phyloP scores from a whole-genome alignment of 2,797 vertebrate genomes.

The Leuciscus waleckii region DNA sequence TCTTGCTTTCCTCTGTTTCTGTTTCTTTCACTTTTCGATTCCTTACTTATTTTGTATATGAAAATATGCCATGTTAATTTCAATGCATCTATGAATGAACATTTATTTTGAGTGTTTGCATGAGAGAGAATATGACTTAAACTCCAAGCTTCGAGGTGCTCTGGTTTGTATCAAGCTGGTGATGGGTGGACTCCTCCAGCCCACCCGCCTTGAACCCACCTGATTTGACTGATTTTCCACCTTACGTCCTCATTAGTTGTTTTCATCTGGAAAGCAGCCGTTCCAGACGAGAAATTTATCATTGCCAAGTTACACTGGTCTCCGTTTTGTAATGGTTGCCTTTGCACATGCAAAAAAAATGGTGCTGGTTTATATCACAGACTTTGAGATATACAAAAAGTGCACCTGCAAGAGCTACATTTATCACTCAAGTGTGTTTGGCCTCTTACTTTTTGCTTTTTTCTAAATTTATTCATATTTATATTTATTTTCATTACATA shows the following conservation, averaged over 20 bases:
- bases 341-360: constrained; percentile 20
- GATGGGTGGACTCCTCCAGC: constrained; percentile 68
- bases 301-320: constrained; percentile 30
- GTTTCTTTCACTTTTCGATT: neutral
- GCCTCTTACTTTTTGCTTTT: neutral
- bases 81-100: constrained; percentile 41
- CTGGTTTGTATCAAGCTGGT: constrained; percentile 55
- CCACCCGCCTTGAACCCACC: constrained; percentile 72
- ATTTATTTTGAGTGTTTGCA: constrained; percentile 69
- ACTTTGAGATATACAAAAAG: constrained; percentile 3
- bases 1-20: neutral
- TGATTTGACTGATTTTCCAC: constrained; percentile 75
- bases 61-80: neutral
- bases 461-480: neutral
- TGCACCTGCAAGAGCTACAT: constrained; percentile 31
- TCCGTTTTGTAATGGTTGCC: constrained; percentile 25
- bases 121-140: constrained; percentile 33
- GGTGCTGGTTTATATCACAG: constrained; percentile 23
- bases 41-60: neutral
- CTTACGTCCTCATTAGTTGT: constrained; percentile 68
- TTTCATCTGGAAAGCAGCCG: constrained; percentile 45
- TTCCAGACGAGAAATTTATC: constrained; percentile 65
- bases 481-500: neutral
- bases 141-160: constrained; percentile 4
- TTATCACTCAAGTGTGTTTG: neutral